Percentiles rank a stretch among this genome's conserved stretches.
Conservation (phyloP, 1,140 invertebrate species). For the Ostrea denselamellosa region DNA sequence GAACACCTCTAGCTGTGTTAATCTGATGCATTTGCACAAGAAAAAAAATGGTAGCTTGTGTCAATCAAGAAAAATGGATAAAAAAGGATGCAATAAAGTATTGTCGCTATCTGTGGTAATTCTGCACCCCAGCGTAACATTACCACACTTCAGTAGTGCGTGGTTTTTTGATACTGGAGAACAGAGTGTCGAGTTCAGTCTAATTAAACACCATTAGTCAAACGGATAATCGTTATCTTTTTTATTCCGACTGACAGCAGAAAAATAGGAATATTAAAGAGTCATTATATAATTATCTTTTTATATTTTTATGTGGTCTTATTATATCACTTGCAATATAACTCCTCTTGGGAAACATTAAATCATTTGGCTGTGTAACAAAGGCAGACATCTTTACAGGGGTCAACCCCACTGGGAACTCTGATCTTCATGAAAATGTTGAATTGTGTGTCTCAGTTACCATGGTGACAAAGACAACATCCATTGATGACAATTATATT, state of each 20-base stretch:
- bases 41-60: background rate
- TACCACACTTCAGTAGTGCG: constrained; percentile 4
- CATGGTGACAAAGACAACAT: background rate
- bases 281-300: constrained; percentile 29
- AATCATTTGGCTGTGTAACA: background rate
- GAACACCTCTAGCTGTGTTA: background rate
- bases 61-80: background rate
- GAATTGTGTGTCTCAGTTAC: no score
- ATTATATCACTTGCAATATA: background rate
- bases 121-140: background rate
- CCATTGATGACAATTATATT: background rate
- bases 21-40: background rate
- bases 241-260: background rate
- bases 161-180: background rate
- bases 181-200: background rate
- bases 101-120: constrained; percentile 6
- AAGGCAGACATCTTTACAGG: background rate
- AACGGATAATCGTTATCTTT: background rate
- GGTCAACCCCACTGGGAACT: background rate
- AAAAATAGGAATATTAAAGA: constrained; percentile 21
- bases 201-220: constrained; percentile 29
- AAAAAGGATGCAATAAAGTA: constrained; percentile 16
- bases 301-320: background rate
- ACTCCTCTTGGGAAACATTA: background rate
- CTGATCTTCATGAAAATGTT: no score